phyloP scores from a whole-genome alignment of 2,113 vertebrate species.

The Crotophaga sulcirostris region DNA sequence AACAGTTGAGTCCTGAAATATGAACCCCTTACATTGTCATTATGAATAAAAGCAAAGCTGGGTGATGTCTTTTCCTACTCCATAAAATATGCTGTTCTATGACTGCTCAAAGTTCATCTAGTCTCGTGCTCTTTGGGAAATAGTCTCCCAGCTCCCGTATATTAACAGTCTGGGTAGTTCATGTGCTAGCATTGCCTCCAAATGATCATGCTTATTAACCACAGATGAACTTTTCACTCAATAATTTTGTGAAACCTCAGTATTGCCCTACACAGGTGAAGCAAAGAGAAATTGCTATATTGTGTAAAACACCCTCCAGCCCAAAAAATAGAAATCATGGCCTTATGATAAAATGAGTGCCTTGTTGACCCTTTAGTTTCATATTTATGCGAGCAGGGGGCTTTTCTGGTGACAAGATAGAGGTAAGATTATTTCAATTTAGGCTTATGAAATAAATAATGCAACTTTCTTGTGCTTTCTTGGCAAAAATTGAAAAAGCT shows the following conservation, averaged over 20 bases:
- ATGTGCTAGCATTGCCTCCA: not conserved
- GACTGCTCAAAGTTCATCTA: not conserved
- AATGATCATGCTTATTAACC: not conserved
- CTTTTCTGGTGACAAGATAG: not conserved
- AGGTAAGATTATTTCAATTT: not conserved
- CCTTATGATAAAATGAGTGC: not conserved
- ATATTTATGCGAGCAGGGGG: not conserved
- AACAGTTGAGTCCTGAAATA: not conserved
- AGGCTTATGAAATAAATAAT: conserved; percentile 39
- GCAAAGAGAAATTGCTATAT: not conserved
- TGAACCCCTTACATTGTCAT: not conserved
- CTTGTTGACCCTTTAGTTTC: not conserved
- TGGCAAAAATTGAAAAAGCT: conserved; percentile 51
- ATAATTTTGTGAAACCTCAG: not conserved
- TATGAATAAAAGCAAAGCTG: not conserved
- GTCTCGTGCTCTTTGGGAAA: not conserved
- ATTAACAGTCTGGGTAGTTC: not conserved
- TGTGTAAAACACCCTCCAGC: not conserved
- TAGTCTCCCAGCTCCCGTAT: not conserved
- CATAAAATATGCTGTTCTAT: not conserved
- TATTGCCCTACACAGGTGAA: not conserved
- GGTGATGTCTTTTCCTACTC: not conserved
- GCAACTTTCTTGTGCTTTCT: conserved; percentile 26
- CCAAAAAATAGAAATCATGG: not conserved
- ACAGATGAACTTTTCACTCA: not conserved